A percentile compares a stretch with the other conserved stretches of the same genome.
Conservation (phyloP, 2,797 vertebrate species). For the Tapirus indicus region DNA sequence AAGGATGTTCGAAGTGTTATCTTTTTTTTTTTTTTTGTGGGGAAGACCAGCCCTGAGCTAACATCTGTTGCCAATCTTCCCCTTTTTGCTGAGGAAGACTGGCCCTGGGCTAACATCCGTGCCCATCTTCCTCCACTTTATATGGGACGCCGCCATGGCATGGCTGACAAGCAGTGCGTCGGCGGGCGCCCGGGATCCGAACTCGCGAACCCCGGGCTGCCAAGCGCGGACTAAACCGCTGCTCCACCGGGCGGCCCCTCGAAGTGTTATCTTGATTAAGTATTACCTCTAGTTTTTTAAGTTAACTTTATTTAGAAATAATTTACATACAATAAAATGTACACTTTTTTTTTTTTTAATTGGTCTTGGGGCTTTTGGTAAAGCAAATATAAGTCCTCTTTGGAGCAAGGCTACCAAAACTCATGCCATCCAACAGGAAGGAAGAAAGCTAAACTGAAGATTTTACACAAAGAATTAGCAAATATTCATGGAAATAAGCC, state of each 20-base stretch:
- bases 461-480: slow-evolving; percentile 4
- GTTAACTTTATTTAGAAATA: background rate
- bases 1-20: background rate
- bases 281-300: background rate
- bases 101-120: too few species aligned
- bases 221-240: too few species aligned
- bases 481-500: background rate
- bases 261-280: background rate
- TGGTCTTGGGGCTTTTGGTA: background rate
- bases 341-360: background rate
- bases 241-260: too few species aligned
- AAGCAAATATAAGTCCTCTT: background rate
- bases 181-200: too few species aligned
- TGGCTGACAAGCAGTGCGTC: too few species aligned
- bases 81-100: too few species aligned
- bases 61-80: too few species aligned
- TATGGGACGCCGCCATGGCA: too few species aligned
- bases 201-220: too few species aligned
- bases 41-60: too few species aligned
- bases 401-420: background rate
- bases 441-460: background rate
- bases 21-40: too few species aligned
- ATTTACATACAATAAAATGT: background rate
- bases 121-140: too few species aligned
- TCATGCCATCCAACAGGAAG: background rate